Base-by-base conservation (phyloP, 2,888 invertebrate species). In the Chrysolina haemoptera region DNA sequence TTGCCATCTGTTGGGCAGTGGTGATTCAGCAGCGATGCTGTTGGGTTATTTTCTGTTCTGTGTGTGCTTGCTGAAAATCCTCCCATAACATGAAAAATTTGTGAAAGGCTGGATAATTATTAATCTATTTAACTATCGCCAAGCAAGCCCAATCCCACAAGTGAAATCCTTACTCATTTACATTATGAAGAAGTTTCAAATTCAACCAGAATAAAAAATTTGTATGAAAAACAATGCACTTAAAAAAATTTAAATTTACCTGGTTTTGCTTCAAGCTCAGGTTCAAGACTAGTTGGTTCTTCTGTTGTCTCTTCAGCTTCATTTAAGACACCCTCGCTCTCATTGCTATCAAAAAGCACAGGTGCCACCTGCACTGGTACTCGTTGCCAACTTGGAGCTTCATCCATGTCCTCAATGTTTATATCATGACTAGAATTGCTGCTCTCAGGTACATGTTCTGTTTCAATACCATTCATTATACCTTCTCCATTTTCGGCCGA, bases 401-500 rank as follows among this genome's bases (percentile, higher is more conserved):
- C 90, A 79, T 90, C 90, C 90, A 91, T 90, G 81, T 91, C 90
- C 74, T 90, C 90, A 9, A 90, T 90, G 82, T 90, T 90, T 11
- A 91, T 90, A 80, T 91, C 90, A 76, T 89, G 85, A 41, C 88
- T 89, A 82, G 89, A 82, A 81, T 89, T 89, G 10, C 89, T 89
- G 75, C 88, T 88, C 66, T 90, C 90, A 22, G 89, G 84, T 85
- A 84, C 69, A 80, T 87, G 84, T 88, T 92, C 82, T 87, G 90
- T 88, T 89, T 92, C 92, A 9, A 92, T 89, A 11, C 92, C 92
- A 82, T 92, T 92, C 1, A 92, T 89, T 75, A 90, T 88, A 9
- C 91, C 90, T 77, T 94, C 93, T 0, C 93, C 93, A 86, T 93
- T 93, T 85, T 93, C 92, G 14, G 91, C 90, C 77, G 92, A 93